Base-by-base conservation (phyloP, 2,797 vertebrate genomes). In the Thripadectes ignobilis region DNA sequence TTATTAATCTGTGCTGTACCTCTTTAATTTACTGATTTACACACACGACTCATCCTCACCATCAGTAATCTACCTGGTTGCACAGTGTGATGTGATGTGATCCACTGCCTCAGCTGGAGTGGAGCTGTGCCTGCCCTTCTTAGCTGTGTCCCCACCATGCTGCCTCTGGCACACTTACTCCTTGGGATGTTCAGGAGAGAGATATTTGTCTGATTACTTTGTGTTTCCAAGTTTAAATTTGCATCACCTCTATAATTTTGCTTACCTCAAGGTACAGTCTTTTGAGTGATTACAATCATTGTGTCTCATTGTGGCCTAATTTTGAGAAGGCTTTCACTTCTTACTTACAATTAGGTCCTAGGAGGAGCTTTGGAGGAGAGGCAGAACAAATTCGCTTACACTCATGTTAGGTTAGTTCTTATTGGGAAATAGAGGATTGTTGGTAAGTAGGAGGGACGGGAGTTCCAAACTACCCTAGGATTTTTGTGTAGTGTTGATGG, bases 1-100 rank as follows among this genome's bases (percentile, higher is more conserved):
- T 14, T 49, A 41, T 72, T 55, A 7, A 13, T 41, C 32, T 79
- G 27, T 84, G 41, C 58, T 75, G 41, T 72, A 54, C 12, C 27
- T 43, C 21, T 68, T 52, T 24, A n/a, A 36, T 74, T 34, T 59
- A 59, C 62, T 29, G 29, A 61, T 41, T 20, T 22, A 6, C 18
- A 27, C 41, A 8, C 3, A 1, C 0, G 0, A 43, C 5, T 3
- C 59, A 6, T 6, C 4, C 13, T 6, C 3, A 4, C 24, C 27
- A 22, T 36, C 39, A 45, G 49, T 22, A 43, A 4, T 46, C 9
- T 71, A 1, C 27, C 11, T n/a, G 49, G 22, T 5, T 38, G 55
- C 36, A 14, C 11, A 5, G 68, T 6, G 7, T 14, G 38, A 27
- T 6, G 7, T 16, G 38, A 30, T 52, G 24, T 61, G 72, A 59